Evolutionary conservation across 2,113 vertebrate genomes (phyloP), one percentile per base, ranked within the genome.

Genomic region (Hucho hucho): DNA sequence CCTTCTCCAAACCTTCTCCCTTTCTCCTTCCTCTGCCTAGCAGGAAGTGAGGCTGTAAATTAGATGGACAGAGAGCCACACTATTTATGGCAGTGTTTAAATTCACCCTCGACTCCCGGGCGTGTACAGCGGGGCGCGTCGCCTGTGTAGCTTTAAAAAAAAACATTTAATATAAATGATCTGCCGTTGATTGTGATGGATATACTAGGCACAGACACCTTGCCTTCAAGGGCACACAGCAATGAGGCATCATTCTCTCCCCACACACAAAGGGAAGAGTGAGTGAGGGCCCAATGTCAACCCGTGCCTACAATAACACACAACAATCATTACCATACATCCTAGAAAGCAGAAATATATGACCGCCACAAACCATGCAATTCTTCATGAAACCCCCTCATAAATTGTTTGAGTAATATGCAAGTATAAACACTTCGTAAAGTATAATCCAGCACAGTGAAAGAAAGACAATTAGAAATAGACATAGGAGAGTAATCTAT

Each of bases 181-280:
- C 80, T 89, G 76, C 81, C 75, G 84, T 92, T 92, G 92, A 93
- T 93, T 93, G 91, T 92, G 92, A 93, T 93, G 89, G 91, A 93
- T 93, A 86, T 87, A 91, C 89, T 88, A 86, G 81, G 88, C 71
- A 86, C 87, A 92, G 89, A 92, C 90, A 92, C 91, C 86, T 90
- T 91, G 91, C 82, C 87, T 93, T 93, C 92, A 93, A 93, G 92
- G 93, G 88, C 93, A 92, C 87, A 4, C 71, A 87, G 85, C 87
- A 88, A 92, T 89, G 92, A 91, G 91, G 90, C 90, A 91, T 92
- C 89, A 92, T 91, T 93, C 90, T 43, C 37, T 93, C 86, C 25
- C 84, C 83, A 86, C 90, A 88, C 37, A 43, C 9, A 9, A 87
- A 84, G 87, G 81, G 75, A 92, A 85, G 84, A 87, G 86, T 90